Percentiles rank a stretch among this genome's conserved stretches.
These are phyloP conservation scores for Erythrocercus mccallii DNA, from an alignment of 2,113 vertebrate genomes.

Conservation along the genomic window DNA sequence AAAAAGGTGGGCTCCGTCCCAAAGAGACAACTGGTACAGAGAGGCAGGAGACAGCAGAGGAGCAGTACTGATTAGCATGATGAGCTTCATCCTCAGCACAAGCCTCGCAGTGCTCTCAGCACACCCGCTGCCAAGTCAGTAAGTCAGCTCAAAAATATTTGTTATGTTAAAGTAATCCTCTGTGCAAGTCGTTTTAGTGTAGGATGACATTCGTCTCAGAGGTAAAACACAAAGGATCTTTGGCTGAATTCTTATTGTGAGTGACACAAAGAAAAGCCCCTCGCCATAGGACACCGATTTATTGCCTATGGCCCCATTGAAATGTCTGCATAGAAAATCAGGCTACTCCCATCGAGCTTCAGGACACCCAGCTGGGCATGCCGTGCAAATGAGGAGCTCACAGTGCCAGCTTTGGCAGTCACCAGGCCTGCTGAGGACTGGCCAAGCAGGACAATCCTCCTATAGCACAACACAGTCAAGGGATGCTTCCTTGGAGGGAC, in stretches of 20 bases:
- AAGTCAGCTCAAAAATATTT: constrained; percentile 20
- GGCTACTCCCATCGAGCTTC: neutral
- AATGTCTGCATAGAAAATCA: neutral
- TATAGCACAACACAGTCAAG: neutral
- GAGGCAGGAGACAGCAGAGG: neutral
- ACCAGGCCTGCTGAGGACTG: neutral
- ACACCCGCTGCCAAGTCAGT: neutral
- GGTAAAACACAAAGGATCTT: neutral
- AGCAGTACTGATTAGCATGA: neutral
- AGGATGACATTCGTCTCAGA: neutral
- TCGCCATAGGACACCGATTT: neutral
- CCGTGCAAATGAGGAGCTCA: neutral
- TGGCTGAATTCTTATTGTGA: neutral
- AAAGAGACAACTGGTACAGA: neutral
- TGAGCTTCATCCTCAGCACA: neutral
- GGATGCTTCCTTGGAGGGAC: neutral
- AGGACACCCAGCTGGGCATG: neutral
- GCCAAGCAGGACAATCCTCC: neutral
- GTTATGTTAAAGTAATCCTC: constrained; percentile 13
- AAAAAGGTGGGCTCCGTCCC: neutral
- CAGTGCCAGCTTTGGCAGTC: neutral
- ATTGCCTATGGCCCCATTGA: neutral
- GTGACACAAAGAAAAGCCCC: neutral
- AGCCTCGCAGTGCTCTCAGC: neutral
- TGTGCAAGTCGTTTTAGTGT: neutral